A percentile compares a stretch with the other conserved stretches of the same genome.
These are phyloP conservation scores for Diglossa cyanea DNA, from an alignment of 2,797 vertebrate species.

Conservation along the genomic window DNA sequence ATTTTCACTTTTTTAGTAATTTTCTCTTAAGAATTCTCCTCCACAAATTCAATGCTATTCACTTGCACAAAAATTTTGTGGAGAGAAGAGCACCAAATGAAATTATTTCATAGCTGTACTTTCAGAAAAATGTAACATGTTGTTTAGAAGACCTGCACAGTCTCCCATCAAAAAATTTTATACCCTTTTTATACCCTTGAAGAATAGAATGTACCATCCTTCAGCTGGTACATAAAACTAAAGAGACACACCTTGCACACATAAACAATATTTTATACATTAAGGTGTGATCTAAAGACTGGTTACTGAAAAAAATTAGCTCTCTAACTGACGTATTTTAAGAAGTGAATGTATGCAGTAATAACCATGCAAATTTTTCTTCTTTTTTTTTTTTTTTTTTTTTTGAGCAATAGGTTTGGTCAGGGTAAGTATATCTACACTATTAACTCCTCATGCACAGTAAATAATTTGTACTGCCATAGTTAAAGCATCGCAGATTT, in stretches of 20 bases:
- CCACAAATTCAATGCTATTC: not conserved
- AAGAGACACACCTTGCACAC: not conserved
- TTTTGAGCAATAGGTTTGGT: not conserved
- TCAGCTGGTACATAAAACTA: not conserved
- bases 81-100: not conserved
- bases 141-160: not conserved
- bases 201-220: not conserved
- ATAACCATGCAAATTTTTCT: not conserved
- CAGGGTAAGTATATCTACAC: not conserved
- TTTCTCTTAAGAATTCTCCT: not conserved
- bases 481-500: not conserved
- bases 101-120: not conserved
- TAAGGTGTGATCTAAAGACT: not conserved
- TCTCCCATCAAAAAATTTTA: not conserved
- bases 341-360: not conserved
- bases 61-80: not conserved
- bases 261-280: not conserved
- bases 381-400: not conserved
- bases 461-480: not conserved
- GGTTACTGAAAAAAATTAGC: not conserved
- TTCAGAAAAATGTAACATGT: not conserved
- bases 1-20: not conserved
- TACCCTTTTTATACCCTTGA: rapidly evolving
- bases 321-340: not conserved
- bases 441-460: not conserved